phyloP scores from a whole-genome alignment of 2,113 vertebrate genomes.

The Malurus elegans region DNA sequence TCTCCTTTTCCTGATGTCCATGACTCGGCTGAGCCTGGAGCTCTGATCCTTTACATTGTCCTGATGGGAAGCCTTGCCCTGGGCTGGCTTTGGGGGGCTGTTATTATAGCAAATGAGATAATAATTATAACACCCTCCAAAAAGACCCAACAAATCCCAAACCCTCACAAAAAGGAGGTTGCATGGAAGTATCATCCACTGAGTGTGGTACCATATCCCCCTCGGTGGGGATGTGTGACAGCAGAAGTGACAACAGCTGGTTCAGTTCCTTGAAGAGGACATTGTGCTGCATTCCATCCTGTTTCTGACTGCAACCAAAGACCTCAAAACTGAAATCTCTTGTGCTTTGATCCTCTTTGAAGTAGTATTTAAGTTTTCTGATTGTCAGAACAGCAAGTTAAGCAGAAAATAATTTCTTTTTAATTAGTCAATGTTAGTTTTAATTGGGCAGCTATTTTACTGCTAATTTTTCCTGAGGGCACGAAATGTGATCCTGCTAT shows the following conservation, averaged over 20 bases:
- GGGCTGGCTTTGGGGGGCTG: not conserved
- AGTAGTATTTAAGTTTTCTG: not conserved
- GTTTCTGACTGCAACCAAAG: not conserved
- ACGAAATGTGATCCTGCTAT: not conserved
- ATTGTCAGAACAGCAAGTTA: not conserved
- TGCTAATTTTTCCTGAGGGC: conserved; percentile 21
- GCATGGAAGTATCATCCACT: not conserved
- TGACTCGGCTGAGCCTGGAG: not conserved
- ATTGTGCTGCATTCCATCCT: not conserved
- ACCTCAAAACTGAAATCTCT: not conserved
- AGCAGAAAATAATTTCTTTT: conserved; percentile 44
- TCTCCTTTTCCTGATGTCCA: not conserved
- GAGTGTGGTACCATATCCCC: not conserved
- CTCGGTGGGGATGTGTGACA: not conserved
- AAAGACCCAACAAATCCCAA: not conserved
- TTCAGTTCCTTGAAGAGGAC: not conserved
- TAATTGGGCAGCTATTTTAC: conserved; percentile 33
- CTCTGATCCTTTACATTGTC: not conserved
- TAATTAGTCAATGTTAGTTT: conserved; percentile 37
- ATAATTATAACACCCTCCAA: not conserved
- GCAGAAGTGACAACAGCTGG: not conserved
- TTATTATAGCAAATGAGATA: not conserved
- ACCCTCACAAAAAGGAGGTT: not conserved
- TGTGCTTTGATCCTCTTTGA: not conserved
- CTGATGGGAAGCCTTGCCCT: not conserved